Evolutionary conservation across 2,797 vertebrate genomes (phyloP).

Genomic region (Aphelocoma californica): DNA sequence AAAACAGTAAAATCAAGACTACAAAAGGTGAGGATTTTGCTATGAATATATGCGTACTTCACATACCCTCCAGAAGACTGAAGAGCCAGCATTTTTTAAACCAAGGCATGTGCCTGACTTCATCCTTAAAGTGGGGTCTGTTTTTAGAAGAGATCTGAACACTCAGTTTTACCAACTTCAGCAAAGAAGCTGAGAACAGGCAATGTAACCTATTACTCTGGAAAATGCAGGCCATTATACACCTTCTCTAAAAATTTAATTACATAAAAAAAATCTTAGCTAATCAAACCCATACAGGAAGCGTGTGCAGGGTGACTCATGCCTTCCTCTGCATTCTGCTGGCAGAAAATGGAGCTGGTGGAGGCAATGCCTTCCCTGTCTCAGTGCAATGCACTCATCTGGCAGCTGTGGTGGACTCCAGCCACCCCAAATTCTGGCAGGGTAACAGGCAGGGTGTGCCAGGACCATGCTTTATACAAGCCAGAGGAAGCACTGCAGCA

Average conservation of each 20-base stretch:
- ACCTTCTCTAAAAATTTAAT: not conserved
- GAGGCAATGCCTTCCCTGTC: not conserved
- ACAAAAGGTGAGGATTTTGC: not conserved
- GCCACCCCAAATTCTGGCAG: conserved; percentile 6
- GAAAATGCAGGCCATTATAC: not conserved
- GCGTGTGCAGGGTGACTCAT: not conserved
- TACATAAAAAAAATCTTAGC: not conserved
- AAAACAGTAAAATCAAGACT: not conserved
- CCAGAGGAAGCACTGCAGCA: not conserved
- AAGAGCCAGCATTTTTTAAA: not conserved
- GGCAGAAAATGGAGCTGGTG: not conserved
- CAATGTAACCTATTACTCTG: not conserved
- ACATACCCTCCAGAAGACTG: not conserved
- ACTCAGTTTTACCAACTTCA: not conserved
- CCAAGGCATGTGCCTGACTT: not conserved
- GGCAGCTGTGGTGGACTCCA: conserved; percentile 16
- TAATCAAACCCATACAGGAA: conserved; percentile 27
- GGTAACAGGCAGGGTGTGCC: not conserved
- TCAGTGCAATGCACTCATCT: not conserved
- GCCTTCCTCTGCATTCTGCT: not conserved
- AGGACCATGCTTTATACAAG: not conserved
- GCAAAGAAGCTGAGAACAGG: not conserved
- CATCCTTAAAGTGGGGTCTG: not conserved
- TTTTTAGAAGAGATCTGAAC: not conserved
- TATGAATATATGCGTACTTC: not conserved